Conservation (phyloP, 2,113 vertebrate genomes). For the Dasyprocta punctata region DNA sequence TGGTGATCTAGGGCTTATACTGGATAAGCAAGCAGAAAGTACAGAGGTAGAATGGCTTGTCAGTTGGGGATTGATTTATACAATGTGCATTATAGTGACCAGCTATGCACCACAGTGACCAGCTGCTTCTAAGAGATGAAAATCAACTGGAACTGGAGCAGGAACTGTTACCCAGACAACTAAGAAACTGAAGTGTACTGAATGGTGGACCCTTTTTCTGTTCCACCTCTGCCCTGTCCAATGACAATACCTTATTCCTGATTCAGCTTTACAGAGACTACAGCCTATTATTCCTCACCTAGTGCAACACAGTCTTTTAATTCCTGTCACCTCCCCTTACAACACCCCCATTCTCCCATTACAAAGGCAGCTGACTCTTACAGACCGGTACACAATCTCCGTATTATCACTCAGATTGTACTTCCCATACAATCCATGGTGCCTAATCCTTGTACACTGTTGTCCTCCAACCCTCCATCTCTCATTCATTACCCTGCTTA, state of each 20-base stretch:
- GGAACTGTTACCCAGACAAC: too few species aligned
- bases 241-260: neutral
- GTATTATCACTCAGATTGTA: neutral
- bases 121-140: too few species aligned
- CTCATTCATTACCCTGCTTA: neutral
- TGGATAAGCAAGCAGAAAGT: too few species aligned
- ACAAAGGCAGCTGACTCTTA: neutral
- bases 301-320: neutral
- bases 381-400: neutral
- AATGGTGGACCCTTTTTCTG: too few species aligned
- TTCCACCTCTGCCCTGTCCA: neutral
- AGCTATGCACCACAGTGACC: too few species aligned
- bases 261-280: neutral
- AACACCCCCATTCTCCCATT: neutral
- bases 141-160: too few species aligned
- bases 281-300: neutral
- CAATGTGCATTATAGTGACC: too few species aligned
- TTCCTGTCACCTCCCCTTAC: neutral
- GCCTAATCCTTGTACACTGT: neutral
- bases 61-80: too few species aligned
- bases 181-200: too few species aligned
- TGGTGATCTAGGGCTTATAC: too few species aligned
- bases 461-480: neutral
- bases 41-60: too few species aligned
- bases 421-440: neutral